A percentile compares a stretch with the other conserved stretches of the same genome.
Conservation (phyloP, 2,888 invertebrate species). For the Shargacucullia verbasci region DNA sequence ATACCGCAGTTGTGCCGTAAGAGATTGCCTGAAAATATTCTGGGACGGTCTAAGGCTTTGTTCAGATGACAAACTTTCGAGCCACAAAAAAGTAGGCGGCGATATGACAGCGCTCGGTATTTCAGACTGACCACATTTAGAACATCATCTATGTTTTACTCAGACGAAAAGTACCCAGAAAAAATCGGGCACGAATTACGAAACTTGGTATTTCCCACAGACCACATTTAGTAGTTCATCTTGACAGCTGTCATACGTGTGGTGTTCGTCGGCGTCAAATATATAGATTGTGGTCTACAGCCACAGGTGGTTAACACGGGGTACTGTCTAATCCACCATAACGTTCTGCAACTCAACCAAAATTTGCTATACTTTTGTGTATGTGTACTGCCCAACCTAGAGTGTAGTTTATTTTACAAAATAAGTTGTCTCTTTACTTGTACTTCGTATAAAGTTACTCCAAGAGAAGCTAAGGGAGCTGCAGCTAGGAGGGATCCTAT, state of each 20-base stretch:
- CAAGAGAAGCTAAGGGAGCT: too few species aligned
- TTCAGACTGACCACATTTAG: background rate
- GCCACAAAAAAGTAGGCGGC: background rate
- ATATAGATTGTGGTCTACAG: background rate
- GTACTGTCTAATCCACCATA: too few species aligned
- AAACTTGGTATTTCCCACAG: background rate
- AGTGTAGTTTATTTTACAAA: too few species aligned
- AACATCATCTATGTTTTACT: background rate
- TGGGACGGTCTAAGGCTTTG: constrained; percentile 16
- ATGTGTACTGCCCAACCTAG: too few species aligned
- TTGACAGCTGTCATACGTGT: background rate
- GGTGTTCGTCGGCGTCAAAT: background rate
- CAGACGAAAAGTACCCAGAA: too few species aligned
- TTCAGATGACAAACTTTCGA: constrained; percentile 5
- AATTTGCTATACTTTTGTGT: too few species aligned
- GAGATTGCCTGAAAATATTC: constrained; percentile 50
- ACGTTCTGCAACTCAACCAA: too few species aligned
- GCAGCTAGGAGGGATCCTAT: too few species aligned
- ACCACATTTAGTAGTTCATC: background rate
- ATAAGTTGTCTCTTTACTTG: too few species aligned
- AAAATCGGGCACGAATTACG: too few species aligned
- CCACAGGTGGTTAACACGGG: background rate
- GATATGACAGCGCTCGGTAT: too few species aligned
- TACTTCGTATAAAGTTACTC: too few species aligned
- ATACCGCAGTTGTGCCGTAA: constrained; percentile 43